A percentile compares a stretch with the other conserved stretches of the same genome.
Evolutionary conservation across 2,888 invertebrate genomes (phyloP).

Genomic region (Drosophila anceps): DNA sequence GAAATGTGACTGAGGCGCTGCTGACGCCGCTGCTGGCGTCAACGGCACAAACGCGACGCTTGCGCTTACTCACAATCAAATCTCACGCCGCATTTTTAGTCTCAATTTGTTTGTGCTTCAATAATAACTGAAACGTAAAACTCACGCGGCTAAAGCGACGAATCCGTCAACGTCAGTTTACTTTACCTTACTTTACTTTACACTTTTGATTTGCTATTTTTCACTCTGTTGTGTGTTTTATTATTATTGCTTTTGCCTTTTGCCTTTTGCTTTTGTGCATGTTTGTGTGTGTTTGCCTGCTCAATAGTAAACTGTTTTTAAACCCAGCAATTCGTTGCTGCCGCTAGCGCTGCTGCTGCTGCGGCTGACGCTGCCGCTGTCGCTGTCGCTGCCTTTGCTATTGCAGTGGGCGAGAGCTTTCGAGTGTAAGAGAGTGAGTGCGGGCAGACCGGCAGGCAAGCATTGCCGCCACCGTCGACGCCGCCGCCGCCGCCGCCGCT

Average conservation of each 20-base stretch:
- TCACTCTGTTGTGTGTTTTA: conserved; percentile 34
- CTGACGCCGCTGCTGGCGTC: conserved; percentile 39
- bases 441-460: conserved; percentile 12
- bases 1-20: conserved; percentile 55
- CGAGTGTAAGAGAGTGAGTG: conserved; percentile 33
- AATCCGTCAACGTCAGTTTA: conserved; percentile 75
- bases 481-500: background rate
- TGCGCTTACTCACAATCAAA: conserved; percentile 83
- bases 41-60: conserved; percentile 51
- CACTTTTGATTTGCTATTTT: conserved; percentile 39
- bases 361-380: background rate
- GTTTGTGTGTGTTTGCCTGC: conserved; percentile 54
- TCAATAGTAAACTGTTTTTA: conserved; percentile 54
- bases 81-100: conserved; percentile 83
- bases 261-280: conserved; percentile 36
- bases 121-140: conserved; percentile 82
- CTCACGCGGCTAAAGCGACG: conserved; percentile 76
- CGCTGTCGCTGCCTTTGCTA: conserved; percentile 2
- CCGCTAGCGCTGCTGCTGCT: background rate
- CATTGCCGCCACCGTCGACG: conserved; percentile 2
- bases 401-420: conserved; percentile 53
- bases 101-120: conserved; percentile 83
- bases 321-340: conserved; percentile 35
- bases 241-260: conserved; percentile 55
- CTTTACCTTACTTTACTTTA: conserved; percentile 53